A percentile compares a stretch with the other conserved stretches of the same genome.
These are phyloP conservation scores for Ormyrus rosae DNA, from an alignment of 2,888 invertebrate species.

Conservation along the genomic window DNA sequence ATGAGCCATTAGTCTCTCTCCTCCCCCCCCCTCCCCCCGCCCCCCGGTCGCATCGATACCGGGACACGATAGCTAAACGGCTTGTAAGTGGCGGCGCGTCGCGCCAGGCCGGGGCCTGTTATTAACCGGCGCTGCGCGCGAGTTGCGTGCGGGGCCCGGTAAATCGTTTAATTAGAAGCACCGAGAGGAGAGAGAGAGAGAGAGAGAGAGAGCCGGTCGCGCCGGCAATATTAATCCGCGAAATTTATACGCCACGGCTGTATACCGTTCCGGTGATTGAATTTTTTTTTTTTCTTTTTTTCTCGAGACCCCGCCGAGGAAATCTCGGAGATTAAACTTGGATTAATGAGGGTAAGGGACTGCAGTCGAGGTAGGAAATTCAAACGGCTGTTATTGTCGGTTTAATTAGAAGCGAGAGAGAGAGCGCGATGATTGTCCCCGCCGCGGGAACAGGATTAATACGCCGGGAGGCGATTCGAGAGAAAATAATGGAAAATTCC, in stretches of 20 bases:
- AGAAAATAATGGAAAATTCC: no score
- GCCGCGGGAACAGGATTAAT: no score
- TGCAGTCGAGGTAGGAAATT: no score
- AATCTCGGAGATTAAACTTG: no score
- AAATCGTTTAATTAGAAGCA: slow-evolving; percentile 53
- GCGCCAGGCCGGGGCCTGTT: slow-evolving; percentile 17
- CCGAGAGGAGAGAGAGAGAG: background rate
- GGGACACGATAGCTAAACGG: slow-evolving; percentile 46
- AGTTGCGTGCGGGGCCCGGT: slow-evolving; percentile 3
- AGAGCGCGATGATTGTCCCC: no score
- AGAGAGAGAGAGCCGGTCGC: background rate
- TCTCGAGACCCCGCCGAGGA: no score
- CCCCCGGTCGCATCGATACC: slow-evolving; percentile 36
- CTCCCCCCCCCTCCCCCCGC: background rate
- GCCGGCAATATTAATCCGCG: slow-evolving; percentile 27
- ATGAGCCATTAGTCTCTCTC: slow-evolving; percentile 50
- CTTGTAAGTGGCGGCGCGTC: slow-evolving; percentile 8
- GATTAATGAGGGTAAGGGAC: no score
- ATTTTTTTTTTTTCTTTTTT: no score
- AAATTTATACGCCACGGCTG: background rate
- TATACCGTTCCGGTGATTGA: background rate
- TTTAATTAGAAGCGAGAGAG: no score
- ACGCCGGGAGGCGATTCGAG: no score
- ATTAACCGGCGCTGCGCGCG: slow-evolving; percentile 39
- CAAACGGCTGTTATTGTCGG: no score